Evolutionary conservation across 2,113 vertebrate genomes (phyloP), one percentile per base, ranked within the genome.

Genomic region (Donacobius atricapilla): DNA sequence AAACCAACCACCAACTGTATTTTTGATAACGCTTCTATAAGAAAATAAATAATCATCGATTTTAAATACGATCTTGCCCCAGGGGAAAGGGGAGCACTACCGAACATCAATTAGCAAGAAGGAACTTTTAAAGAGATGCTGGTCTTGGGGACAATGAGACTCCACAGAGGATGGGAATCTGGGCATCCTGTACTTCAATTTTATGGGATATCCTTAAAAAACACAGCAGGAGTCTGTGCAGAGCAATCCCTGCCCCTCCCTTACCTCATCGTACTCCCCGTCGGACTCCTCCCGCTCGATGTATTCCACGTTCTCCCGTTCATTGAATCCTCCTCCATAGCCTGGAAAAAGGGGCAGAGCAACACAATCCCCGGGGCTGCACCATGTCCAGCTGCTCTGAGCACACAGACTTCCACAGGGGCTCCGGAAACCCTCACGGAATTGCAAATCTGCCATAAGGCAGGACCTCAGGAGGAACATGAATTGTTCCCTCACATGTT

Each of bases 291-390:
- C 99, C 22, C 99, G 98, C 96, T 99, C 99, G 65, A 99, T 99
- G 91, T 99, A 99, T 15, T 99, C 99, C 44, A 99, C 99, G 53
- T 99, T 99, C 95, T 99, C 99, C 85, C 99, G 98, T 89, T 99
- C 99, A 81, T 99, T 99, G 95, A 99, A 99, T n/a, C 99, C 99
- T 79, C 99, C 99, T 80, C 99, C 99, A 21, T 99, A 99, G n/a
- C 99, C 99, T 99, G 78, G 4, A 71, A 40, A 96, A 53, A 82
- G 35, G 33, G 37, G 45, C 6, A 88, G 15, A 84, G 37, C 24
- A 66, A 39, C 45, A 83, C 76, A 78, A 3, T 2, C 23, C 42
- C 63, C 31, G 47, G 8, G 76, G 79, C 33, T 54, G 66, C 50
- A 35, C 15, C 64, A 44, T 37, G 15, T 4, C 17, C 48, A 17